Evolutionary conservation across 2,888 invertebrate genomes (phyloP).

Genomic region (Dugesia japonica): DNA sequence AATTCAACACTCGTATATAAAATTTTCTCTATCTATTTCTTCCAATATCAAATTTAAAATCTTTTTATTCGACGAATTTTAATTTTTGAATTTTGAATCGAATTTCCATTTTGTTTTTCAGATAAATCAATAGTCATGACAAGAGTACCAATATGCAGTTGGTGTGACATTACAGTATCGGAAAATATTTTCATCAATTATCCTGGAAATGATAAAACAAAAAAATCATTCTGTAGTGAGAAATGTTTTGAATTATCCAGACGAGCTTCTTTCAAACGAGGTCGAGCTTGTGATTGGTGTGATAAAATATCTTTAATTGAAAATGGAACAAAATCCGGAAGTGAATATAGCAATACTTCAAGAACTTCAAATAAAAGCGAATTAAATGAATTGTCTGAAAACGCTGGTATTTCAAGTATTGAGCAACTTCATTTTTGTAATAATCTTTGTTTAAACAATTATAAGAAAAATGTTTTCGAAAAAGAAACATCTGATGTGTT

Average conservation of each 20-base stretch:
- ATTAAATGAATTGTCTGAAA: neutral
- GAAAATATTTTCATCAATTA: constrained; percentile 9
- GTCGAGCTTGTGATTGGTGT: neutral
- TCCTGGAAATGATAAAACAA: neutral
- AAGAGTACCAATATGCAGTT: neutral
- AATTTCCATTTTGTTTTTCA: too few species aligned
- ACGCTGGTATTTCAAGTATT: neutral
- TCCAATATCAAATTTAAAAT: constrained; percentile 17
- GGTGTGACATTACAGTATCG: neutral
- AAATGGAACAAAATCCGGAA: neutral
- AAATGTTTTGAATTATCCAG: constrained; percentile 26
- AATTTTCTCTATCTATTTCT: constrained; percentile 20
- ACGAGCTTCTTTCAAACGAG: constrained; percentile 29
- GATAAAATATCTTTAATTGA: neutral
- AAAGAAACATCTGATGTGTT: constrained; percentile 13
- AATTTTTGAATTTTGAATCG: neutral
- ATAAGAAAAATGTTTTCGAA: constrained; percentile 13
- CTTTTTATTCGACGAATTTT: neutral
- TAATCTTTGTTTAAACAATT: neutral
- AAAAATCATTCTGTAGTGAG: constrained; percentile 27
- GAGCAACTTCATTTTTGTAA: constrained; percentile 1
- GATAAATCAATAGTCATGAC: neutral
- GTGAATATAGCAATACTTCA: neutral
- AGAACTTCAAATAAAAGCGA: neutral
- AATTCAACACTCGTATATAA: constrained; percentile 4